phyloP scores from a whole-genome alignment of 2,888 invertebrate genomes.

The Blomia tropicalis region DNA sequence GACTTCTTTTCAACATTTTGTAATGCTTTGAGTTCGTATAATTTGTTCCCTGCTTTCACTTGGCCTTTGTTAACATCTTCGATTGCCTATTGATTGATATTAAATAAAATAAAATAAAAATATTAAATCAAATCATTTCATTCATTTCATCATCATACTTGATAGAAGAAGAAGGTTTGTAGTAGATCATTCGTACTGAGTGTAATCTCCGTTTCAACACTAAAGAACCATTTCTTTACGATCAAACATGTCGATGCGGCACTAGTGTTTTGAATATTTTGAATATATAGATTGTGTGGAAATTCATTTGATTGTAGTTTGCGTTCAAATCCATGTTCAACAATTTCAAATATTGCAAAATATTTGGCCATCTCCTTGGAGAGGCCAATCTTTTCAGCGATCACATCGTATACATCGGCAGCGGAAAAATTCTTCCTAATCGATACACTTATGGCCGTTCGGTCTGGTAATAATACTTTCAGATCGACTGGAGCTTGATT shows the following conservation, averaged over 20 bases:
- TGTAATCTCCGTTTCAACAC: slow-evolving; percentile 50
- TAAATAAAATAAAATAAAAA: slow-evolving; percentile 27
- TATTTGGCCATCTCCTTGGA: slow-evolving; percentile 64
- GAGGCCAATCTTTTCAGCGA: slow-evolving; percentile 66
- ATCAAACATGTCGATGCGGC: slow-evolving; percentile 86
- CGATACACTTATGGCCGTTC: slow-evolving; percentile 70
- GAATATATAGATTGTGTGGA: slow-evolving; percentile 93
- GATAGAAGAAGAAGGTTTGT: slow-evolving; percentile 70
- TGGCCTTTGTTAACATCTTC: slow-evolving; percentile 89
- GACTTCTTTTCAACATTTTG: slow-evolving; percentile 71
- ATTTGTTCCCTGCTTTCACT: slow-evolving; percentile 68
- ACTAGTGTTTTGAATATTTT: slow-evolving; percentile 68
- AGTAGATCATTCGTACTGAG: slow-evolving; percentile 52
- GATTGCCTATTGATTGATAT: slow-evolving; percentile 62
- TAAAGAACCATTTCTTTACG: slow-evolving; percentile 73
- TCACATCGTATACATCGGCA: slow-evolving; percentile 67
- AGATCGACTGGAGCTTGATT: slow-evolving; percentile 44
- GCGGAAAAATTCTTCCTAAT: slow-evolving; percentile 74
- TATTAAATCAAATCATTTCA: slow-evolving; percentile 16
- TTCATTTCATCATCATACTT: slow-evolving; percentile 38
- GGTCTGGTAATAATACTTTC: slow-evolving; percentile 67
- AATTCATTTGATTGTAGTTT: slow-evolving; percentile 83
- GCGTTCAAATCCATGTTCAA: slow-evolving; percentile 90
- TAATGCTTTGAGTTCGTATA: slow-evolving; percentile 88
- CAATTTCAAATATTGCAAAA: slow-evolving; percentile 90